Conservation (phyloP, 1,140 invertebrate genomes). For the Diachasmimorpha longicaudata region DNA sequence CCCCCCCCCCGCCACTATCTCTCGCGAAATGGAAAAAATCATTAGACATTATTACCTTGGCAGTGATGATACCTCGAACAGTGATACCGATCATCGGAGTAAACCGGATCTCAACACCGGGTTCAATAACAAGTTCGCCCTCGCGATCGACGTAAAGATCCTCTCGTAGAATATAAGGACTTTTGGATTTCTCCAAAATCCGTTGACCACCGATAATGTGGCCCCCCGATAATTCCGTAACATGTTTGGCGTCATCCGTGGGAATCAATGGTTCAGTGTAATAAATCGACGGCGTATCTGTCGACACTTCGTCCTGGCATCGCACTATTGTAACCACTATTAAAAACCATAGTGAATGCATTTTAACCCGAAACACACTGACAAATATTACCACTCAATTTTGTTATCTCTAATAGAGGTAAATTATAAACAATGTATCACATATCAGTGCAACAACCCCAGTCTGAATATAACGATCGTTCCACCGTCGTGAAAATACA, state of each 20-base stretch:
- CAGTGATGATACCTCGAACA: slow-evolving; percentile 83
- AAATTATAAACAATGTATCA: background rate
- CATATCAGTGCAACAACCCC: background rate
- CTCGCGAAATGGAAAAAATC: no score
- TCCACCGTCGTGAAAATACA: background rate
- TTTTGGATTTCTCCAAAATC: slow-evolving; percentile 64
- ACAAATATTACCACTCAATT: background rate
- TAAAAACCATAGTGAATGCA: slow-evolving; percentile 18
- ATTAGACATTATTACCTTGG: slow-evolving; percentile 71
- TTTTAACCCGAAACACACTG: background rate
- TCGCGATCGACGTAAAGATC: slow-evolving; percentile 80
- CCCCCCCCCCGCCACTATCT: no score
- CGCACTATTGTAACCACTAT: slow-evolving; percentile 7
- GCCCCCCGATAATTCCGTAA: slow-evolving; percentile 71
- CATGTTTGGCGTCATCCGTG: slow-evolving; percentile 25
- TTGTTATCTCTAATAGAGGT: no score
- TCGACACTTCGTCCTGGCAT: slow-evolving; percentile 35
- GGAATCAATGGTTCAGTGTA: slow-evolving; percentile 51
- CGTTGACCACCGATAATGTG: slow-evolving; percentile 63
- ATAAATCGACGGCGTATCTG: slow-evolving; percentile 50
- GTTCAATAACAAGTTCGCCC: slow-evolving; percentile 79
- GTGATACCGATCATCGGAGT: slow-evolving; percentile 89
- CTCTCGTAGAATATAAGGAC: slow-evolving; percentile 79
- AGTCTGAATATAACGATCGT: background rate
- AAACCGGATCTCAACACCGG: slow-evolving; percentile 86